Evolutionary conservation across 2,113 vertebrate species (phyloP).

Genomic region (Festucalex cinctus): DNA sequence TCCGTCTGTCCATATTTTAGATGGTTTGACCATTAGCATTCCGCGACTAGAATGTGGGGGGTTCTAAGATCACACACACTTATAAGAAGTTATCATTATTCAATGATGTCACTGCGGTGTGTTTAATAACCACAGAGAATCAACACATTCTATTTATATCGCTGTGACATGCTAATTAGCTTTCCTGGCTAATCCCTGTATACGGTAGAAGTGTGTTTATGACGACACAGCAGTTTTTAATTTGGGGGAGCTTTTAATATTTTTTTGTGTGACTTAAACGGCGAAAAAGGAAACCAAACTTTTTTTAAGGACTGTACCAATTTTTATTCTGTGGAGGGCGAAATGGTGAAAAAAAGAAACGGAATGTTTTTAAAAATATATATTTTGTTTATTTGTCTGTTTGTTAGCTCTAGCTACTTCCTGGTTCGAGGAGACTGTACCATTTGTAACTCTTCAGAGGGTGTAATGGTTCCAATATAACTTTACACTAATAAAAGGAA

Average conservation of each 20-base stretch:
- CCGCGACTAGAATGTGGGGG: too few relatives aligned
- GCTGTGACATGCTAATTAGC: background rate
- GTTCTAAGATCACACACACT: too few relatives aligned
- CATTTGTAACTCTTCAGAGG: too few relatives aligned
- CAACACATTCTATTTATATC: background rate
- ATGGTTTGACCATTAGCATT: too few relatives aligned
- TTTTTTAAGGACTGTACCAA: background rate
- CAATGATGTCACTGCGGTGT: background rate
- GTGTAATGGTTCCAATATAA: too few relatives aligned
- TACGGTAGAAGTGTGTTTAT: background rate
- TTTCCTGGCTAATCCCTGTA: background rate
- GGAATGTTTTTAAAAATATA: background rate
- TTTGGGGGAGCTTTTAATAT: too few relatives aligned
- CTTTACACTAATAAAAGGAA: too few relatives aligned
- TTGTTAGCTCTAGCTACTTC: background rate
- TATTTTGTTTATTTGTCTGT: background rate
- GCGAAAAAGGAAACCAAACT: too few relatives aligned
- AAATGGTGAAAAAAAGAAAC: too few relatives aligned
- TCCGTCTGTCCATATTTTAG: too few relatives aligned
- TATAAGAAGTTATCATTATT: background rate
- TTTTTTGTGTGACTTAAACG: too few relatives aligned
- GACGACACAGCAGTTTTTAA: background rate
- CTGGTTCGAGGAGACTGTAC: background rate
- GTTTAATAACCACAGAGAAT: background rate
- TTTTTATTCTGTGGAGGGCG: too few relatives aligned